phyloP scores from a whole-genome alignment of 2,888 invertebrate species.

The Caenorhabditis doughertyi region DNA sequence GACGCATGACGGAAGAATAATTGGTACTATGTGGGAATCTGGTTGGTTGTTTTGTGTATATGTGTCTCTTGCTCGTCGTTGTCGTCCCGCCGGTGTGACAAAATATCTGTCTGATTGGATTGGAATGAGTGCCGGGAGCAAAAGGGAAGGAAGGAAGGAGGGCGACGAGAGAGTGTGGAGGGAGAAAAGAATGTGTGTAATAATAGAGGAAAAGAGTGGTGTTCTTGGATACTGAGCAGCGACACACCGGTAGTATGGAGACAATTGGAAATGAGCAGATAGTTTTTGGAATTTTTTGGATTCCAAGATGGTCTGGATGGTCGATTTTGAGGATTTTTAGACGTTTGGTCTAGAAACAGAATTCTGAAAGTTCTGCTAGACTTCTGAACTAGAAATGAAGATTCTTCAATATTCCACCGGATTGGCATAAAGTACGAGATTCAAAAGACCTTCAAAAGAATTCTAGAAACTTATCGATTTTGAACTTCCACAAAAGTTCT shows the following conservation, averaged over 20 bases:
- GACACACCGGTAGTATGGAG: background rate
- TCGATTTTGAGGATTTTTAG: no score
- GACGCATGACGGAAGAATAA: conserved; percentile 36
- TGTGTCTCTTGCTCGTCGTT: conserved; percentile 12
- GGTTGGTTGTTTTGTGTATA: conserved; percentile 36
- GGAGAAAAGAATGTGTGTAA: conserved; percentile 32
- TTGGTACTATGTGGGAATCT: background rate
- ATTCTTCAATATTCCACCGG: no score
- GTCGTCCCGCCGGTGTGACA: conserved; percentile 42
- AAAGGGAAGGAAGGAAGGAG: conserved; percentile 15
- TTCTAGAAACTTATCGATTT: no score
- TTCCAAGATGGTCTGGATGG: no score
- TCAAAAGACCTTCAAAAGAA: no score
- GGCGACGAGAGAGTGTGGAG: background rate
- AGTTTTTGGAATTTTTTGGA: no score
- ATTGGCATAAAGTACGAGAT: no score
- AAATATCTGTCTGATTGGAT: conserved; percentile 65
- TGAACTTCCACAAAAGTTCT: no score
- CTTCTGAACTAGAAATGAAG: no score
- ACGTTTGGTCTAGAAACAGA: no score
- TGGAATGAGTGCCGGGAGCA: conserved; percentile 44
- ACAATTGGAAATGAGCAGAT: conserved; percentile 1
- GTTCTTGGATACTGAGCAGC: conserved; percentile 48
- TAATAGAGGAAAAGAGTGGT: conserved; percentile 61
- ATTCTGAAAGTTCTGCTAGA: no score